phyloP scores from a whole-genome alignment of 2,888 invertebrate species.

The Hylaea fasciaria region DNA sequence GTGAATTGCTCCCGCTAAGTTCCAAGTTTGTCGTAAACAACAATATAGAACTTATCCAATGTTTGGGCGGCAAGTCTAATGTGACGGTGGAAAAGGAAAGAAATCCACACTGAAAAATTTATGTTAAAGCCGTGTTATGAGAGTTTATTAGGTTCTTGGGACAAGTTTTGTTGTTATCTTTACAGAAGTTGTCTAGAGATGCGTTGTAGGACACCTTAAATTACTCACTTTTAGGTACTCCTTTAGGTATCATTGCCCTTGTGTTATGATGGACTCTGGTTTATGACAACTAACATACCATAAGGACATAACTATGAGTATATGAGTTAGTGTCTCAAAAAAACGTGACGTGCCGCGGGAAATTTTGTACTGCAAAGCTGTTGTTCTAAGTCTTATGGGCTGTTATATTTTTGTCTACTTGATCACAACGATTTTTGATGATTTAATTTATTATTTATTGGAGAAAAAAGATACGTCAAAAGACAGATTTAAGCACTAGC shows the following conservation, averaged over 20 bases:
- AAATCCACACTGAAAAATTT: conserved; percentile 69
- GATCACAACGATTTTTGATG: too few relatives aligned
- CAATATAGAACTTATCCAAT: conserved; percentile 79
- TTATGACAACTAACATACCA: too few relatives aligned
- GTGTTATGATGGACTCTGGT: neutral
- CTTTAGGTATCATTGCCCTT: neutral
- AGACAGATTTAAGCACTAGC: too few relatives aligned
- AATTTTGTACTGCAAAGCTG: too few relatives aligned
- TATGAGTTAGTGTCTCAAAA: too few relatives aligned
- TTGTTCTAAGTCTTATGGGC: too few relatives aligned
- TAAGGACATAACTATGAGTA: too few relatives aligned
- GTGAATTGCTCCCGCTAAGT: conserved; percentile 76
- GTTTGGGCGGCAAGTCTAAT: conserved; percentile 68
- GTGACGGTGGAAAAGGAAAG: conserved; percentile 68
- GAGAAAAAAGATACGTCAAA: too few relatives aligned
- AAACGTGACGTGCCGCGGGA: too few relatives aligned
- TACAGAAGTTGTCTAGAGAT: conserved; percentile 10
- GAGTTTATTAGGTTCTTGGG: conserved; percentile 61
- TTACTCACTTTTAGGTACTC: neutral
- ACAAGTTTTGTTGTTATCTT: conserved; percentile 50
- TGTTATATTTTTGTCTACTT: too few relatives aligned
- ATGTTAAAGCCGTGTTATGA: conserved; percentile 62
- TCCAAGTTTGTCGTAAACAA: conserved; percentile 81
- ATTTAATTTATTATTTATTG: neutral
- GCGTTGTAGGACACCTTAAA: neutral